A percentile compares a stretch with the other conserved stretches of the same genome.
These are phyloP conservation scores for Mystacides longicornis DNA, from an alignment of 2,888 invertebrate species.

Conservation along the genomic window DNA sequence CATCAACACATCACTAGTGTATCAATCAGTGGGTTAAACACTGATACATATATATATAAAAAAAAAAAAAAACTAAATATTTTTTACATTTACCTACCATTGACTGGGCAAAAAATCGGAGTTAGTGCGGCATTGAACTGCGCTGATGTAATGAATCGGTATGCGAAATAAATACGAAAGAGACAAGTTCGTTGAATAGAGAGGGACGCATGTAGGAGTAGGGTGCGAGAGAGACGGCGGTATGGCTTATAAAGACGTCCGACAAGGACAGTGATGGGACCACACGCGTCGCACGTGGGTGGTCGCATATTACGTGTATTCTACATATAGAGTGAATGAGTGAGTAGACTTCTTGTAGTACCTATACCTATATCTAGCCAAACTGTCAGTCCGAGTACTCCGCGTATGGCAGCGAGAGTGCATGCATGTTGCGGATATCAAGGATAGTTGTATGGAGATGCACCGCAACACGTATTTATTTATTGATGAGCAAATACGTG, in stretches of 20 bases:
- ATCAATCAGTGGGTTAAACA: too few species aligned
- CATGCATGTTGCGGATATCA: constrained; percentile 10
- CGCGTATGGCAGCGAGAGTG: constrained; percentile 39
- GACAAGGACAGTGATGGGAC: constrained; percentile 30
- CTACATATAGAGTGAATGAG: too few species aligned
- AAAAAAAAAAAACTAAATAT: neutral
- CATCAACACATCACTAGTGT: too few species aligned
- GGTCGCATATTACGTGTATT: constrained; percentile 35
- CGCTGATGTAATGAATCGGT: neutral
- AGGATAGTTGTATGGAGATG: too few species aligned
- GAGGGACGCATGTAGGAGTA: neutral
- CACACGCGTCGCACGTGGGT: constrained; percentile 50
- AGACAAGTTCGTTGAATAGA: neutral
- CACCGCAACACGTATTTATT: too few species aligned
- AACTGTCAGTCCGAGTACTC: constrained; percentile 49
- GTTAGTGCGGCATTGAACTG: neutral
- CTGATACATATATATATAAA: neutral
- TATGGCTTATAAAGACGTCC: neutral
- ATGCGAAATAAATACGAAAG: neutral
- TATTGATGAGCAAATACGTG: too few species aligned
- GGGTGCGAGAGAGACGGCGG: constrained; percentile 21
- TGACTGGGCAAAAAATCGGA: neutral
- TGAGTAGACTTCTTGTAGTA: too few species aligned
- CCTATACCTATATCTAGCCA: too few species aligned
- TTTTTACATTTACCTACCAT: neutral